These are phyloP conservation scores for Reticulitermes lucifugus DNA, from an alignment of 2,888 invertebrate genomes.

Conservation along the genomic window DNA sequence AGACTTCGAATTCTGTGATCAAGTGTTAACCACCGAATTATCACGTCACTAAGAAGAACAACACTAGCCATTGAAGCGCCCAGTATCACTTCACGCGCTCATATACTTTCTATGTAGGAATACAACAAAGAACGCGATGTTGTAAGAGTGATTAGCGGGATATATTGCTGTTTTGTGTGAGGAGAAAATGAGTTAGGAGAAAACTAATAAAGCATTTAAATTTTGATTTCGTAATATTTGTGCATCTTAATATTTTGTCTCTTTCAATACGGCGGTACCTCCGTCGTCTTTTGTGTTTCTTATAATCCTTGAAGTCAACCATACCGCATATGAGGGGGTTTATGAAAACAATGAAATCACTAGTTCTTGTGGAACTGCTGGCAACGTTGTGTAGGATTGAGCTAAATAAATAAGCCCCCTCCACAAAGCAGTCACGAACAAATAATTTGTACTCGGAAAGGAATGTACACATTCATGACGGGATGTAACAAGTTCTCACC, in stretches of 20 bases:
- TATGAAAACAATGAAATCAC: neutral
- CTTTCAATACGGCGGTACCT: neutral
- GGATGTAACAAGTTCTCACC: too few relatives aligned
- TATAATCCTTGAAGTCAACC: neutral
- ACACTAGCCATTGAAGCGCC: neutral
- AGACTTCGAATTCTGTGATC: conserved; percentile 17
- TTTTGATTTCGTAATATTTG: neutral
- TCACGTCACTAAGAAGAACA: conserved; percentile 41
- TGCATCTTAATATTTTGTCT: neutral
- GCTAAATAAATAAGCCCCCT: too few relatives aligned
- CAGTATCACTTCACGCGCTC: neutral
- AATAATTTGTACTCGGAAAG: too few relatives aligned
- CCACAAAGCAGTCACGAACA: too few relatives aligned
- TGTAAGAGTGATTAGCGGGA: neutral
- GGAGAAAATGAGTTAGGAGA: neutral
- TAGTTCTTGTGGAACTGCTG: neutral
- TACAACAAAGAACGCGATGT: neutral
- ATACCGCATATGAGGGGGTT: neutral
- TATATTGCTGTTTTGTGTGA: neutral
- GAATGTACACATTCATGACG: too few relatives aligned
- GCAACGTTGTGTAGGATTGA: neutral
- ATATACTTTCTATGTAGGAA: too few relatives aligned
- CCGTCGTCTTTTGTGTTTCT: neutral
- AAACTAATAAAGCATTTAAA: neutral
- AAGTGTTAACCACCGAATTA: conserved; percentile 48